Evolutionary conservation across 2,888 invertebrate species (phyloP).

Genomic region (Stenichneumon culpator): DNA sequence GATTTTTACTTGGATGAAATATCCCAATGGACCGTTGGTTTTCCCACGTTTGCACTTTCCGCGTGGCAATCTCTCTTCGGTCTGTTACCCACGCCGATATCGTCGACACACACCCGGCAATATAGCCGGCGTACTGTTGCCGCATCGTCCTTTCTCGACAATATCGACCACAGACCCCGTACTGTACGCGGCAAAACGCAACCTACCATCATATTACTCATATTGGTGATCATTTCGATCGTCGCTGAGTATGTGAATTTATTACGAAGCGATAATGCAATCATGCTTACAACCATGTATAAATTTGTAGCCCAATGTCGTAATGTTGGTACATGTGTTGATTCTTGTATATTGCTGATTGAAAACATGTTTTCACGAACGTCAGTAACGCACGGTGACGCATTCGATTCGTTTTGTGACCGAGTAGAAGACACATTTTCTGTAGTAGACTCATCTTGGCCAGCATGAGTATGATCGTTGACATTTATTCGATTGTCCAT

Average conservation of each 20-base stretch:
- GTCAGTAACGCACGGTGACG: constrained; percentile 1
- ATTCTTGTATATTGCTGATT: not conserved
- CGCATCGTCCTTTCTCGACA: constrained; percentile 4
- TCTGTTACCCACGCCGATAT: not conserved
- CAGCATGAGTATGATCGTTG: too few relatives aligned
- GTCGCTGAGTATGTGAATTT: not conserved
- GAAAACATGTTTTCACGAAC: constrained; percentile 6
- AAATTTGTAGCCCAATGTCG: constrained; percentile 1
- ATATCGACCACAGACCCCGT: constrained; percentile 11
- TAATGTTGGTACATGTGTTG: not conserved
- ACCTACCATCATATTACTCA: not conserved
- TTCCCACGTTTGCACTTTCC: not conserved
- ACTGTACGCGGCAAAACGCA: constrained; percentile 1
- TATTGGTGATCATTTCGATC: not conserved
- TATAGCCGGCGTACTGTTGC: not conserved
- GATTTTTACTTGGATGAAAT: constrained; percentile 41
- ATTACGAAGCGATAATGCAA: constrained; percentile 1
- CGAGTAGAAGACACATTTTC: not conserved
- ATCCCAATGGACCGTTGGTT: not conserved
- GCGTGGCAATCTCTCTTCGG: not conserved
- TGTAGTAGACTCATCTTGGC: too few relatives aligned
- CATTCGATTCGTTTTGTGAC: constrained; percentile 11
- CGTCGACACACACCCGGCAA: not conserved
- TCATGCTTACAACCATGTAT: not conserved
- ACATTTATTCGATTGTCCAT: too few relatives aligned